A percentile compares a stretch with the other conserved stretches of the same genome.
Conservation (phyloP, 2,113 vertebrate genomes). For the Odocoileus hemionus region DNA sequence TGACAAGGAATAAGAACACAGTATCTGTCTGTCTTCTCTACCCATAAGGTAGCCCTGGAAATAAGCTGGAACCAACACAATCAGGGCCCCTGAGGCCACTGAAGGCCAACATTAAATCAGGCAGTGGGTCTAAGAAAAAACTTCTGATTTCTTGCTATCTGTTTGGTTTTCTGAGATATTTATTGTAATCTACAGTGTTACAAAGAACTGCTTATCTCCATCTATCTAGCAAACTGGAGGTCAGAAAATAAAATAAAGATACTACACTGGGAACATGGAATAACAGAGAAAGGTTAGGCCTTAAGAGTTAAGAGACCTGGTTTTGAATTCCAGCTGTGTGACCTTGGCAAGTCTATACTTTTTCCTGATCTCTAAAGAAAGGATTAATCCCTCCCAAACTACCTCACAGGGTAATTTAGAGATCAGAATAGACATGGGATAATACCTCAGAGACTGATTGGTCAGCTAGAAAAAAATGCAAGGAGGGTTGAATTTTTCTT, state of each 20-base stretch:
- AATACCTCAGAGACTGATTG: not conserved
- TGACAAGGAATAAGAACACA: not conserved
- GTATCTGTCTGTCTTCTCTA: not conserved
- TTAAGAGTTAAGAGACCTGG: not conserved
- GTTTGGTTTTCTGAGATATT: not conserved
- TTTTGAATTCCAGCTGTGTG: not conserved
- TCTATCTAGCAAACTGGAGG: not conserved
- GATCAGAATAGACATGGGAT: slow-evolving; percentile 40
- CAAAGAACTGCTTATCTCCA: not conserved
- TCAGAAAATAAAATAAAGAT: not conserved
- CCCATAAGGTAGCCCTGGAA: not conserved
- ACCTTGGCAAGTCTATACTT: not conserved
- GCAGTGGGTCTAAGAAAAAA: not conserved
- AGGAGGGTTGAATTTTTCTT: not conserved
- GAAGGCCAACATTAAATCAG: not conserved
- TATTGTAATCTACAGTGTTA: not conserved
- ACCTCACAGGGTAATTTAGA: slow-evolving; percentile 43
- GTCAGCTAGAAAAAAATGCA: slow-evolving; percentile 16
- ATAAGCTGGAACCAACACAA: not conserved
- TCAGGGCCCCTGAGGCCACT: not conserved
- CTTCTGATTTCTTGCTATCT: not conserved
- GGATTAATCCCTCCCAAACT: slow-evolving; percentile 26
- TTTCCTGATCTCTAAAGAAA: slow-evolving; percentile 27
- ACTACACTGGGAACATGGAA: not conserved
- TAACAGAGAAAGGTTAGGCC: not conserved